Percentiles rank a stretch among this genome's conserved stretches.
phyloP scores from a whole-genome alignment of 2,888 invertebrate species.

The Ceratothoa steindachneri region DNA sequence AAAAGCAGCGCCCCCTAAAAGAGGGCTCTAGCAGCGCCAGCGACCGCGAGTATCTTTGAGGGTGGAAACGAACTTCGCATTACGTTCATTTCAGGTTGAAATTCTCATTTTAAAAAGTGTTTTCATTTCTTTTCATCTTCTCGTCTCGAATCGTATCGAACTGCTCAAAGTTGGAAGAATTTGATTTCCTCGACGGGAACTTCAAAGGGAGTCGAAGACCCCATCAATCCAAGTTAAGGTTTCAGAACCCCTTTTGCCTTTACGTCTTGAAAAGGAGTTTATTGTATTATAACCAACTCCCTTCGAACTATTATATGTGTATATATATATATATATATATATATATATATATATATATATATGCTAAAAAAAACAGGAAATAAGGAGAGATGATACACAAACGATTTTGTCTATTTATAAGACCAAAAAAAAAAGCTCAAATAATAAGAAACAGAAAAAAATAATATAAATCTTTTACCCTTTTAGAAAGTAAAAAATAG shows the following conservation, averaged over 20 bases:
- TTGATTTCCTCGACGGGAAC: not conserved
- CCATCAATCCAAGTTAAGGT: conserved; percentile 8
- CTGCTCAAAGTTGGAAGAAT: not conserved
- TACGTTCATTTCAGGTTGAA: no score
- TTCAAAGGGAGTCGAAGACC: conserved; percentile 3
- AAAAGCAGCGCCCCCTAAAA: no score
- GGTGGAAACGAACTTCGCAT: no score
- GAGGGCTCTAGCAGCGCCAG: no score
- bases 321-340: conserved; percentile 15
- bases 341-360: conserved; percentile 14
- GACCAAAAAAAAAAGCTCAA: no score
- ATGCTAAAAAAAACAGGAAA: no score
- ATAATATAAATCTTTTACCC: no score
- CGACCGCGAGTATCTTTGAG: no score
- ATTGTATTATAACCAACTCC: conserved; percentile 5
- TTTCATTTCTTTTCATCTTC: conserved; percentile 12
- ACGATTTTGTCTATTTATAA: no score
- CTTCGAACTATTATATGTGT: not conserved
- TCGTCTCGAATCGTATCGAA: not conserved
- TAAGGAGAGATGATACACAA: no score
- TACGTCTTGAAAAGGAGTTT: not conserved
- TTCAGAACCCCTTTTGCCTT: not conserved
- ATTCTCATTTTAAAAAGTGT: not conserved
- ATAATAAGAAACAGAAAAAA: no score
- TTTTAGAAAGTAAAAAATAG: no score